A percentile compares a stretch with the other conserved stretches of the same genome.
These are phyloP conservation scores for Dugesia japonica DNA, from an alignment of 2,888 invertebrate species.

Conservation along the genomic window DNA sequence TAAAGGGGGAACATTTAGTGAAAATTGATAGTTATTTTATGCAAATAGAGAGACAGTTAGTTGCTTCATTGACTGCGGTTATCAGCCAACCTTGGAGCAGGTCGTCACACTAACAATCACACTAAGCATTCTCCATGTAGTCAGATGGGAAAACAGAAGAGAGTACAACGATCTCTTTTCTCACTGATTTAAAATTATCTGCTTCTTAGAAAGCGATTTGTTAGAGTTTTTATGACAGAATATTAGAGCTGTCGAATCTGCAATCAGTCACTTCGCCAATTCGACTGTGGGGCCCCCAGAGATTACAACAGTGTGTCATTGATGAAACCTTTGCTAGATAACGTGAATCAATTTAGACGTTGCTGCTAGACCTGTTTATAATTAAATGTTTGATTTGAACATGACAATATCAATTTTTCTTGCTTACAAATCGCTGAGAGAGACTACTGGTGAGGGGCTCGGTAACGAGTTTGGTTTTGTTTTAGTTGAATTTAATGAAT, in stretches of 20 bases:
- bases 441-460: neutral
- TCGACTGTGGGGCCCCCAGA: conserved; percentile 2
- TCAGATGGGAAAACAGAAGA: neutral
- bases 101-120: conserved; percentile 12
- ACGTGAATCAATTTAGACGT: conserved; percentile 13
- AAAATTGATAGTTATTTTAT: conserved; percentile 20
- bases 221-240: conserved; percentile 17
- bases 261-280: conserved; percentile 20
- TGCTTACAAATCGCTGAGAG: neutral
- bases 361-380: conserved; percentile 20
- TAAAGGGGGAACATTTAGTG: neutral
- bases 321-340: conserved; percentile 20
- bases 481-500: conserved; percentile 20
- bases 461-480: conserved; percentile 3
- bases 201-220: conserved; percentile 6
- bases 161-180: conserved; percentile 14
- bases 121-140: neutral
- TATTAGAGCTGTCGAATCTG: conserved; percentile 20
- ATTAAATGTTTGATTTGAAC: conserved; percentile 20
- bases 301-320: neutral
- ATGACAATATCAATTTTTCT: conserved; percentile 20
- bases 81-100: conserved; percentile 20
- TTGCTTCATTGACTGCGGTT: conserved; percentile 14
- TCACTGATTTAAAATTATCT: conserved; percentile 11
- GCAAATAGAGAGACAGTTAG: conserved; percentile 15